Percentiles rank a stretch among this genome's conserved stretches.
Conservation (phyloP, 2,888 invertebrate species). For the Crioceris asparagi region DNA sequence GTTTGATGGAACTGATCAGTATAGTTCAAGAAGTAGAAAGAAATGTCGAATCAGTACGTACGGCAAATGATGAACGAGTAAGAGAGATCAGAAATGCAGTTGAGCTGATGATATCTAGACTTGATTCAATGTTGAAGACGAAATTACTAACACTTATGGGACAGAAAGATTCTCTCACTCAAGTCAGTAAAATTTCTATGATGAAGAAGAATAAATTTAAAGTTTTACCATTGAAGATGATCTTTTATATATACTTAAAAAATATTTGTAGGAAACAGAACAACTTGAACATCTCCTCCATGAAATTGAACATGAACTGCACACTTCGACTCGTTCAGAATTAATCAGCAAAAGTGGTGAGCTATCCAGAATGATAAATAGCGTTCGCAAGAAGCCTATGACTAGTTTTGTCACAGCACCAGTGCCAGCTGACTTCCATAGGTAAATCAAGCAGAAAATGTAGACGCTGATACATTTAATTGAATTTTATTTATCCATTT, state of each 20-base stretch:
- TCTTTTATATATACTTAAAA: neutral
- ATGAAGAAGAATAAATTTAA: too few species aligned
- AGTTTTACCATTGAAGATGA: too few species aligned
- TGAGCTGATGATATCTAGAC: conserved; percentile 82
- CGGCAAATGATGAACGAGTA: conserved; percentile 86
- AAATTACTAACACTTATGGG: conserved; percentile 82
- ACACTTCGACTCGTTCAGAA: conserved; percentile 70
- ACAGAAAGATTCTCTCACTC: conserved; percentile 73
- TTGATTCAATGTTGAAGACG: conserved; percentile 82
- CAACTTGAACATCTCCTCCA: conserved; percentile 77
- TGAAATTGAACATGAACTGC: conserved; percentile 71
- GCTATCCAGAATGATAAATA: conserved; percentile 68
- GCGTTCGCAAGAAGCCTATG: conserved; percentile 80
- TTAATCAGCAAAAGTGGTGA: conserved; percentile 73
- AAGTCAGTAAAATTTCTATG: too few species aligned
- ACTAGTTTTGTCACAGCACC: conserved; percentile 80
- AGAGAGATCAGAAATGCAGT: conserved; percentile 88
- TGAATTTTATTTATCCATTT: too few species aligned
- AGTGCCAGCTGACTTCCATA: conserved; percentile 84
- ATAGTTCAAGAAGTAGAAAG: conserved; percentile 89
- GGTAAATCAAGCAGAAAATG: too few species aligned
- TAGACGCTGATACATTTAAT: too few species aligned
- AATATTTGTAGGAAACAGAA: conserved; percentile 56
- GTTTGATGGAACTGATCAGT: conserved; percentile 77
- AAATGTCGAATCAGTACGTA: conserved; percentile 81